Base-by-base conservation (phyloP, 2,888 invertebrate genomes). In the Nomada ferruginata region DNA sequence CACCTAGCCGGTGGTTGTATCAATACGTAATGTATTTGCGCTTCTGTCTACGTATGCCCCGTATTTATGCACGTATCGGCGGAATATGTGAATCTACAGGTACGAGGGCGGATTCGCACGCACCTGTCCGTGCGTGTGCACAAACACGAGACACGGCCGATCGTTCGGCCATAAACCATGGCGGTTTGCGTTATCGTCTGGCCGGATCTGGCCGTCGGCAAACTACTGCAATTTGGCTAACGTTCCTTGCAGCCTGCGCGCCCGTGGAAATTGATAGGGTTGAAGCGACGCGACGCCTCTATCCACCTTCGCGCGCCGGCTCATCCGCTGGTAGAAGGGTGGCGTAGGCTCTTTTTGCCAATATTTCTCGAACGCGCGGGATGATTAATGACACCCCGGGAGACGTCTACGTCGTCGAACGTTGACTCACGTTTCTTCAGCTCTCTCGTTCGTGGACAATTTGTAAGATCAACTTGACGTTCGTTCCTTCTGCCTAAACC, bases 101-200 rank as follows among this genome's bases (percentile, higher is more conserved):
- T 80, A 82, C 74, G 59, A 47, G 53, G 70, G 71, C 52, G 59
- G 50, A 63, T 66, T 66, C 68, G 53, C 53, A 63, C 83, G 69
- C 66, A 59, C 50, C 47, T 29, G 50, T 47, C 2, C 80, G 70
- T 47, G 47, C 52, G 50, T 64, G 82, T 75, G 76, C 75, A 79
- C 76, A 74, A 66, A 84, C 77, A 73, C 76, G 77, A 76, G 78
- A 74, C 81, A 81, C 80, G 83, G 89, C 89, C 85, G 89, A 87
- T 89, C 90, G 89, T 87, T 87, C 89, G 88, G 86, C 90, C 90
- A 92, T 92, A 92, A 92, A 92, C 92, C 91, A 92, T 90, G 84
- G 89, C 83, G 91, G 91, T 92, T 91, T 91, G 87, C 90, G 91
- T 92, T 92, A 92, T 92, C 92, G 90, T 85, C 89, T 87, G 79